These are phyloP conservation scores for Calidris pygmaea DNA, from an alignment of 2,113 vertebrate genomes.

Conservation along the genomic window DNA sequence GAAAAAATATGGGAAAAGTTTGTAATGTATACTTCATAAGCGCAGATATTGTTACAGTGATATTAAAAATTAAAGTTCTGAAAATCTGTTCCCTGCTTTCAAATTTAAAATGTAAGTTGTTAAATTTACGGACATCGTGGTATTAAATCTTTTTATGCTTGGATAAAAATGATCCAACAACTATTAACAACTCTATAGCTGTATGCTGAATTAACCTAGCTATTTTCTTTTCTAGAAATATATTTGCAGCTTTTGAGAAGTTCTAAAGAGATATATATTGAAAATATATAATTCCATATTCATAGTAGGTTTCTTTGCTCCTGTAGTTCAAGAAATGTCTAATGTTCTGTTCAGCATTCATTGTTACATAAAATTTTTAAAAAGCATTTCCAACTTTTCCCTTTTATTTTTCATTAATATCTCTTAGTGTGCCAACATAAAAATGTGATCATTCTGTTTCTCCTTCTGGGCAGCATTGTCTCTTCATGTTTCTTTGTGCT, in stretches of 20 bases:
- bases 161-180: background rate
- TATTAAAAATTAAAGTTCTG: background rate
- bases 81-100: background rate
- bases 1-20: background rate
- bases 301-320: background rate
- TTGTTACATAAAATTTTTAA: background rate
- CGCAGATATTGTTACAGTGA: background rate
- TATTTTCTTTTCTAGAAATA: background rate
- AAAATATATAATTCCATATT: background rate
- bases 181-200: background rate
- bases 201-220: background rate
- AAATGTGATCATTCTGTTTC: background rate
- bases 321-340: background rate
- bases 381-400: background rate
- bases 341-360: background rate
- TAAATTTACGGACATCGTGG: background rate
- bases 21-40: background rate
- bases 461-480: background rate
- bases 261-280: background rate
- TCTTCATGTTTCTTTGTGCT: background rate
- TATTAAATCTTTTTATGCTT: background rate
- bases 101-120: background rate
- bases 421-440: background rate
- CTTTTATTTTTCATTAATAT: background rate
- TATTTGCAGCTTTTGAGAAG: background rate